Evolutionary conservation across 2,113 vertebrate genomes (phyloP).

Genomic region (Paraplagusia blochii): DNA sequence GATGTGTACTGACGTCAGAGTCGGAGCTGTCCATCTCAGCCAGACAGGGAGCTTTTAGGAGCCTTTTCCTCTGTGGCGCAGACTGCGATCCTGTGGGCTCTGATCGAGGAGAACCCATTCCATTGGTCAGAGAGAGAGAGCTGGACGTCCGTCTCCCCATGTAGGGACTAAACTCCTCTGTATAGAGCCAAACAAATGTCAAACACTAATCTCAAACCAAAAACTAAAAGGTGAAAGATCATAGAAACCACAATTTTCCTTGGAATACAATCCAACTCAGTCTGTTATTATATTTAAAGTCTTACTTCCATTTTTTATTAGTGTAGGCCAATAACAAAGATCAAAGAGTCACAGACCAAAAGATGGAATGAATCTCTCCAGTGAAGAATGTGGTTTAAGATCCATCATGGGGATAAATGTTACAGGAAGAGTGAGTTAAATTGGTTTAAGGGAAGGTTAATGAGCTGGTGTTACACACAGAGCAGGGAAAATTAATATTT

Average conservation of each 20-base stretch:
- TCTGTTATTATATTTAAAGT: neutral
- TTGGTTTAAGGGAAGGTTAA: conserved; percentile 34
- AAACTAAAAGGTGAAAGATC: neutral
- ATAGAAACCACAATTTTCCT: conserved; percentile 38
- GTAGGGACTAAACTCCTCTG: conserved; percentile 84
- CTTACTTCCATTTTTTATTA: no score
- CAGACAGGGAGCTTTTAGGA: conserved; percentile 91
- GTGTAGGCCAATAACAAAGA: no score
- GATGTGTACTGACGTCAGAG: conserved; percentile 83
- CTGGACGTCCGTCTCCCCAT: conserved; percentile 78
- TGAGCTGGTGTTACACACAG: conserved; percentile 47
- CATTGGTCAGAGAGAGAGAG: conserved; percentile 78
- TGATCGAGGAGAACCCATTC: conserved; percentile 60
- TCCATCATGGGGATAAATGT: conserved; percentile 22
- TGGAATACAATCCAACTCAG: conserved; percentile 31
- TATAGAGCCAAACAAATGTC: conserved; percentile 57
- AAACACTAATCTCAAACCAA: conserved; percentile 11
- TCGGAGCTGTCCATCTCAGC: conserved; percentile 93
- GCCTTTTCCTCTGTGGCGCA: conserved; percentile 80
- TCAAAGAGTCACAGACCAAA: neutral
- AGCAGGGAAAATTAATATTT: conserved; percentile 43
- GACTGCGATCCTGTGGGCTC: conserved; percentile 66
- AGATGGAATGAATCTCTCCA: conserved; percentile 37
- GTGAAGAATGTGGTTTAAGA: conserved; percentile 44
- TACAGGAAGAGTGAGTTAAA: conserved; percentile 25